Evolutionary conservation across 2,113 vertebrate species (phyloP).

Genomic region (Suricata suricatta): DNA sequence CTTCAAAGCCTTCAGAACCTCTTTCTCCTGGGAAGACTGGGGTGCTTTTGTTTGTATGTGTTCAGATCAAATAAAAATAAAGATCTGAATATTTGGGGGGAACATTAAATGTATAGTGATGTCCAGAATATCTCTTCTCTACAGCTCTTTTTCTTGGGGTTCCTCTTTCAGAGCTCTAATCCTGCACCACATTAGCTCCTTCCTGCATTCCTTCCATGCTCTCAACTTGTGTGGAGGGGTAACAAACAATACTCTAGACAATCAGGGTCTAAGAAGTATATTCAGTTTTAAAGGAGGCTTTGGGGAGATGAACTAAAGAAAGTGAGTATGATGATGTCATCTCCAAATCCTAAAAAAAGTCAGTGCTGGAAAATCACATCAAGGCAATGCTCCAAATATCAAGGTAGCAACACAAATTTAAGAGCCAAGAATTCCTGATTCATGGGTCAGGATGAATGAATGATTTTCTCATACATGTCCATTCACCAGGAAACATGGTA

Average conservation of each 20-base stretch:
- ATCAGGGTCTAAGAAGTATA: neutral
- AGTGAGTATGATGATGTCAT: neutral
- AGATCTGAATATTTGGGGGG: neutral
- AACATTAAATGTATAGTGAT: neutral
- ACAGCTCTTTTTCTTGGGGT: neutral
- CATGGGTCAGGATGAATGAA: neutral
- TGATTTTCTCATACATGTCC: neutral
- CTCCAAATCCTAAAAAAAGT: neutral
- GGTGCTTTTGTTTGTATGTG: neutral
- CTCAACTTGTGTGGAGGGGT: neutral
- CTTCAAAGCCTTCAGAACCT: neutral
- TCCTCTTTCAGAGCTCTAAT: neutral
- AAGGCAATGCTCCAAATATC: neutral
- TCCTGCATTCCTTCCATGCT: neutral
- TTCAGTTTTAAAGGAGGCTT: neutral
- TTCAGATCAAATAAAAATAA: conserved; percentile 9
- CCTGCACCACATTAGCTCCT: neutral
- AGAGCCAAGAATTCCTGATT: neutral
- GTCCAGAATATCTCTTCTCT: neutral
- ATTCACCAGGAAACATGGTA: neutral
- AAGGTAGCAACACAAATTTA: neutral
- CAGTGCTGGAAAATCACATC: neutral
- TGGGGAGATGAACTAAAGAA: neutral
- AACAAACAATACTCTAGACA: neutral
- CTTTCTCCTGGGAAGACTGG: neutral